These are phyloP conservation scores for Shinisaurus crocodilurus DNA, from an alignment of 2,113 vertebrate genomes.

Conservation along the genomic window DNA sequence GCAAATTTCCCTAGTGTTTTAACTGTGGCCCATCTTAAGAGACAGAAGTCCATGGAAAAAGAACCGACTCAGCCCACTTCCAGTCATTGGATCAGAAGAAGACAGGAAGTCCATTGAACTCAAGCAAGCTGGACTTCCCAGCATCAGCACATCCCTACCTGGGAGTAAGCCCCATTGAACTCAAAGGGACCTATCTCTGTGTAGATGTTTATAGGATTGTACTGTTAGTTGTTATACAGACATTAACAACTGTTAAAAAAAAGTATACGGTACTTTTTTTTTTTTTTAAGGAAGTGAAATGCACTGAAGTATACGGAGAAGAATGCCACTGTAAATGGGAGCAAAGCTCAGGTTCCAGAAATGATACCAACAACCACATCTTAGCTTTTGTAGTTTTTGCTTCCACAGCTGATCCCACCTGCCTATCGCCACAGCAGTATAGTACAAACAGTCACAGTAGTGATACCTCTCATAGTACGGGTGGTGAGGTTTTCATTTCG, in stretches of 20 bases:
- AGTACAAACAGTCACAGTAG: not conserved
- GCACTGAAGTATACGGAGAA: not conserved
- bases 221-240: not conserved
- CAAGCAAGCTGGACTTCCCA: too few species aligned
- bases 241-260: not conserved
- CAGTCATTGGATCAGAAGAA: too few species aligned
- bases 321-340: not conserved
- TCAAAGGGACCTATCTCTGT: too few species aligned
- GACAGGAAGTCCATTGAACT: too few species aligned
- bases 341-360: not conserved
- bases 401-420: not conserved
- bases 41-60: too few species aligned
- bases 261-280: not conserved
- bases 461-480: not conserved
- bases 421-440: not conserved
- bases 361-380: not conserved
- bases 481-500: not conserved
- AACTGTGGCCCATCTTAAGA: too few species aligned
- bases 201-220: not conserved
- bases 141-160: too few species aligned
- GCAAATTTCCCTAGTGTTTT: too few species aligned
- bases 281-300: not conserved
- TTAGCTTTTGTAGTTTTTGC: not conserved
- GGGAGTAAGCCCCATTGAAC: too few species aligned
- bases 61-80: too few species aligned